Conservation (phyloP, 2,113 vertebrate genomes). For the Sus scrofa region T2T-Sscrofa CM000818.6:112511501-112512000, state of each 20-base stretch:
- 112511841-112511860: background rate
- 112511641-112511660: background rate
- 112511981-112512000: background rate
- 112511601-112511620: background rate
- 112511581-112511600: background rate
- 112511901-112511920: background rate
- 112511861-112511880: background rate
- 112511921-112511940: background rate
- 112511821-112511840: background rate
- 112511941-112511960: background rate
- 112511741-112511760: background rate
- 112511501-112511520: background rate
- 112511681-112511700: background rate
- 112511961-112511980: slow-evolving; percentile 31
- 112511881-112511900: background rate
- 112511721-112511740: background rate
- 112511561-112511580: background rate
- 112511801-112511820: background rate
- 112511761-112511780: background rate
- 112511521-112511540: background rate
- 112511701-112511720: background rate
- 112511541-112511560: background rate
- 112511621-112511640: background rate
- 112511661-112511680: background rate
- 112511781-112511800: background rate